Evolutionary conservation across 2,113 vertebrate genomes (phyloP), one percentile per base, ranked within the genome.

Genomic region (Nothobranchius kuhntae): DNA sequence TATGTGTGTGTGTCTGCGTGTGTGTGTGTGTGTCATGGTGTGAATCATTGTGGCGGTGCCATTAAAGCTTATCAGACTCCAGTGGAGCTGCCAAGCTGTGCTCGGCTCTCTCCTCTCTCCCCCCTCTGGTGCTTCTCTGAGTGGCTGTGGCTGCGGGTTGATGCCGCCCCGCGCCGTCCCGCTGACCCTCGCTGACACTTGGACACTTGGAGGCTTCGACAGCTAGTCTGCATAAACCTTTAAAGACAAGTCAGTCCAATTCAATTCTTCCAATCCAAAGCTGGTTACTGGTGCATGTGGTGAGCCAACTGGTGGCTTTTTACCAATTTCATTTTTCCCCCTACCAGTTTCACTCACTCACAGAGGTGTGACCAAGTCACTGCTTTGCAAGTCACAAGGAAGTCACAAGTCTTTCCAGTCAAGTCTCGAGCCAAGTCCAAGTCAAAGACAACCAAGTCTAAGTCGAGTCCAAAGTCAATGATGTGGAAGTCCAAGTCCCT

Each of bases 51-150:
- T 87, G 85, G 82, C 72, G 47, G 58, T 86, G 87, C 87, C 89
- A 91, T 90, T 91, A 91, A 89, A 79, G 78, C 83, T 86, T 82
- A 81, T 83, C 82, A 82, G 84, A 74, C 77, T 77, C 89, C 83
- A 77, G 67, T 85, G 81, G 88, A 81, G 87, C 82, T 83, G 83
- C 85, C 86, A 88, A 86, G 83, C 81, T 77, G 65, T 63, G 77
- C 71, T 58, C 60, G 53, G 47, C 77, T 71, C 73, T 68, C n/a
- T n/a, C n/a, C n/a, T n/a, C n/a, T n/a, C 79, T 77, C 69, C 70
- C 64, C 70, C 70, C 79, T 77, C 69, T 73, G 72, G 80, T 82
- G 74, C 47, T 58, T 74, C 71, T 82, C 68, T 81, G 84, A 87
- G 83, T 83, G 77, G 72, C 71, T 76, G 80, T 66, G 83, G 76